Conservation (phyloP, 2,888 invertebrate species). For the Acleris cristana region DNA sequence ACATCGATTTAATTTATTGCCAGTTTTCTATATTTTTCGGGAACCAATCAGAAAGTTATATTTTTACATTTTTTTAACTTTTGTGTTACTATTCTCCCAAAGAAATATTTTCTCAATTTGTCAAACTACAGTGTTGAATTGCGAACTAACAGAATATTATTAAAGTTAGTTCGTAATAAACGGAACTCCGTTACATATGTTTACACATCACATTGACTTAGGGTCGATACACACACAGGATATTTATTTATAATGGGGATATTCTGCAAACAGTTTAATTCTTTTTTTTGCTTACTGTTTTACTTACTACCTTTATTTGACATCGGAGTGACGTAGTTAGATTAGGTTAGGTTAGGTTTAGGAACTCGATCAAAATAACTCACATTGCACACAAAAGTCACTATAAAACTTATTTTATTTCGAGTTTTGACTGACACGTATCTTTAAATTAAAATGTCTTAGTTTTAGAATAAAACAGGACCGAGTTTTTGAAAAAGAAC, state of each 20-base stretch:
- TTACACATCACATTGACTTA: slow-evolving; percentile 6
- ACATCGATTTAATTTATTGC: neutral
- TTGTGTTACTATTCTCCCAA: too few relatives aligned
- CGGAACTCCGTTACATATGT: slow-evolving; percentile 46
- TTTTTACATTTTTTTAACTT: too few relatives aligned
- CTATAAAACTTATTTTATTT: too few relatives aligned
- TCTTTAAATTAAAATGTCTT: too few relatives aligned
- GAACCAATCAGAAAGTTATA: too few relatives aligned
- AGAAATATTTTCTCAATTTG: neutral
- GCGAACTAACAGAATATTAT: slow-evolving; percentile 46
- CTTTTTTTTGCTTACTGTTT: slow-evolving; percentile 15
- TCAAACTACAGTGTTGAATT: slow-evolving; percentile 45
- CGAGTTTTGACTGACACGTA: too few relatives aligned
- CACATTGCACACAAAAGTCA: neutral
- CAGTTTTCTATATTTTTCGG: neutral
- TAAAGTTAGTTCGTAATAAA: slow-evolving; percentile 49
- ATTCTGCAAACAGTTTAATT: neutral
- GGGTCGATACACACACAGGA: slow-evolving; percentile 32
- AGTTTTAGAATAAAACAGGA: too few relatives aligned
- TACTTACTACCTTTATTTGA: too few relatives aligned
- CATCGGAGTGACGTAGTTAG: neutral
- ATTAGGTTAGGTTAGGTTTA: too few relatives aligned
- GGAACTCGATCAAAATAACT: too few relatives aligned
- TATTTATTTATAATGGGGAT: slow-evolving; percentile 17
- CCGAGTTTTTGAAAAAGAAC: too few relatives aligned